Conservation (phyloP, 2,113 vertebrate genomes). For the Bungarus multicinctus region DNA sequence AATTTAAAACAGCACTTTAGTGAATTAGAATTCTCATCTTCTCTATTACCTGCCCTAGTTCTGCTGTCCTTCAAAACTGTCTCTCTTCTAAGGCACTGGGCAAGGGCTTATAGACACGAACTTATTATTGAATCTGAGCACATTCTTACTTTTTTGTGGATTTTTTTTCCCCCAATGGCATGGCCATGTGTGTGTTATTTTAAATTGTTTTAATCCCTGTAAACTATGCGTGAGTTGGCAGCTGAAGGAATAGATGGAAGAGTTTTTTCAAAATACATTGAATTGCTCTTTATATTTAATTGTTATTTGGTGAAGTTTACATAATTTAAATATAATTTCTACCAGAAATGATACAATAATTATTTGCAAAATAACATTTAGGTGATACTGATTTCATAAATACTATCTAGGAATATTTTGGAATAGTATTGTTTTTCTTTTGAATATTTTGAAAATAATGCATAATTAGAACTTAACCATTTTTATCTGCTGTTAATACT, state of each 20-base stretch:
- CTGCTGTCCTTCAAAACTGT: not conserved
- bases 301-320: not conserved
- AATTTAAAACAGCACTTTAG: not conserved
- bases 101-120: not conserved
- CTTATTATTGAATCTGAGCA: not conserved
- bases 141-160: not conserved
- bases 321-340: conserved; percentile 1
- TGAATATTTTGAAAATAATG: not conserved
- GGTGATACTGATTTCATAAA: not conserved
- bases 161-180: not conserved
- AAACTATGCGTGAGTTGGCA: not conserved
- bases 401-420: not conserved
- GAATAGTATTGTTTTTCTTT: not conserved
- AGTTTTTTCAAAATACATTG: not conserved
- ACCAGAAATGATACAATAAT: not conserved
- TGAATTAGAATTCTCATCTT: not conserved
- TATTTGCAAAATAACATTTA: not conserved
- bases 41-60: not conserved
- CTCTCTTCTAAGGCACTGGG: not conserved
- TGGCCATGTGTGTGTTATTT: not conserved
- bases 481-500: not conserved
- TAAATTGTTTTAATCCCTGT: not conserved
- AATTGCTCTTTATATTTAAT: not conserved
- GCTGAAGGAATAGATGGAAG: not conserved
- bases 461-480: not conserved